These are phyloP conservation scores for Turdus rufiventris DNA, from an alignment of 2,113 vertebrate genomes.

Conservation along the genomic window DNA sequence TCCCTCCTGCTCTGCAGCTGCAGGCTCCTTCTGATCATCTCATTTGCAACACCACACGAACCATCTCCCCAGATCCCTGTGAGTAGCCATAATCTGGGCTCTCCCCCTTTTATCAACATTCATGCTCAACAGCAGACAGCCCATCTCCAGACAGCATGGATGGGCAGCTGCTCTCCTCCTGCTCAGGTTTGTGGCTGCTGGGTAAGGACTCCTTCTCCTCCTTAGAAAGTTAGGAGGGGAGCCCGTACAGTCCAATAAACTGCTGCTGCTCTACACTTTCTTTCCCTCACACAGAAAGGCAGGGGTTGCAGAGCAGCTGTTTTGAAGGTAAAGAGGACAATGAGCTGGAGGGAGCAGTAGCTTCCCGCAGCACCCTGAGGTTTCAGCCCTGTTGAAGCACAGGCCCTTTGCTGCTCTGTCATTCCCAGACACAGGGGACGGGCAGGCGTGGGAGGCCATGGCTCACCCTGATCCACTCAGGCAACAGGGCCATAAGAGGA, in stretches of 20 bases:
- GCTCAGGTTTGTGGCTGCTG: not conserved
- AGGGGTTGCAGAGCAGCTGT: not conserved
- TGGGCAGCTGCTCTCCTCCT: not conserved
- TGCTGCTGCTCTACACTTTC: not conserved
- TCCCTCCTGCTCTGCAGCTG: not conserved
- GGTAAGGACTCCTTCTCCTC: not conserved
- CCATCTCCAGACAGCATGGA: not conserved
- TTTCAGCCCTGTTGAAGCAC: not conserved
- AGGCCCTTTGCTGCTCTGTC: not conserved
- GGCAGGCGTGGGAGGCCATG: not conserved
- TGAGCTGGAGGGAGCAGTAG: not conserved
- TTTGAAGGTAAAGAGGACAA: not conserved
- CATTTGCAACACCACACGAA: not conserved
- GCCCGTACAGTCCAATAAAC: not conserved
- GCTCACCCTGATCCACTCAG: not conserved
- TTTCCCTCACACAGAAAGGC: not conserved
- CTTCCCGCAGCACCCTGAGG: not conserved
- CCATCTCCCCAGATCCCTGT: not conserved
- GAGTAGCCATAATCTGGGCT: not conserved
- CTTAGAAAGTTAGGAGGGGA: not conserved
- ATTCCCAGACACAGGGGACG: rapidly evolving
- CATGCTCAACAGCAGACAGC: not conserved
- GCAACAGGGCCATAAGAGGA: slow-evolving; percentile 3
- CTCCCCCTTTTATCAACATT: not conserved
- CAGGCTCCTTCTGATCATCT: not conserved